Percentiles rank a stretch among this genome's conserved stretches.
These are phyloP conservation scores for Urocolius indicus DNA, from an alignment of 2,113 vertebrate genomes.

Conservation along the genomic window DNA sequence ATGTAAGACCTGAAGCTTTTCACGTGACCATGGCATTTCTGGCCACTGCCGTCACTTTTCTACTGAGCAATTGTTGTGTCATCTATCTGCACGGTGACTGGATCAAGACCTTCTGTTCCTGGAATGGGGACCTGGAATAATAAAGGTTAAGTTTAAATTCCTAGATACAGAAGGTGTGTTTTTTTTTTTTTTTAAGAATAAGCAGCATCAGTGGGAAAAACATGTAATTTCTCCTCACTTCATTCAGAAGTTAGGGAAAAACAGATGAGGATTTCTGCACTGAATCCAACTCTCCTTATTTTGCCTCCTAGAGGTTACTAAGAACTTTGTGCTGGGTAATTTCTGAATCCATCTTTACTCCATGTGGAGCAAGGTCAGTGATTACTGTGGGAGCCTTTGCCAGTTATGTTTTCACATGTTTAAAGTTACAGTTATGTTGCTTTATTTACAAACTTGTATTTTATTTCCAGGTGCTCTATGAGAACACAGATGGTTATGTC, in stretches of 20 bases:
- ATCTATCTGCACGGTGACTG: conserved; percentile 76
- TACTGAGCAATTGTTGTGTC: conserved; percentile 78
- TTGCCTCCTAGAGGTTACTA: background rate
- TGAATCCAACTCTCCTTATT: background rate
- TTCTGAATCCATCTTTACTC: background rate
- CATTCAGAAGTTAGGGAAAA: background rate
- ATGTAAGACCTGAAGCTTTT: conserved; percentile 78
- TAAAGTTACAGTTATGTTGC: background rate
- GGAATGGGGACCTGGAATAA: conserved; percentile 73
- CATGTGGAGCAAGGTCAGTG: background rate
- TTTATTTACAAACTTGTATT: background rate
- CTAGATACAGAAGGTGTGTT: background rate
- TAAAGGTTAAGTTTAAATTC: conserved; percentile 42
- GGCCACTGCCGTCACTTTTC: conserved; percentile 81
- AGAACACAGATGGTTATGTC: background rate
- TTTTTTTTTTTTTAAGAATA: background rate
- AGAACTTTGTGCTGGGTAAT: background rate
- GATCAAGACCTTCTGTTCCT: conserved; percentile 79
- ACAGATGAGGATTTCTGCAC: background rate
- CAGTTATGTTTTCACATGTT: background rate
- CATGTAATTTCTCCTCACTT: background rate
- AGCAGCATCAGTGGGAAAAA: background rate
- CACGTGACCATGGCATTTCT: conserved; percentile 79
- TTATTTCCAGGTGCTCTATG: background rate
- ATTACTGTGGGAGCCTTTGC: background rate